Evolutionary conservation across 1,140 invertebrate species (phyloP), one percentile per base, ranked within the genome.

Genomic region (Colletes gigas): DNA sequence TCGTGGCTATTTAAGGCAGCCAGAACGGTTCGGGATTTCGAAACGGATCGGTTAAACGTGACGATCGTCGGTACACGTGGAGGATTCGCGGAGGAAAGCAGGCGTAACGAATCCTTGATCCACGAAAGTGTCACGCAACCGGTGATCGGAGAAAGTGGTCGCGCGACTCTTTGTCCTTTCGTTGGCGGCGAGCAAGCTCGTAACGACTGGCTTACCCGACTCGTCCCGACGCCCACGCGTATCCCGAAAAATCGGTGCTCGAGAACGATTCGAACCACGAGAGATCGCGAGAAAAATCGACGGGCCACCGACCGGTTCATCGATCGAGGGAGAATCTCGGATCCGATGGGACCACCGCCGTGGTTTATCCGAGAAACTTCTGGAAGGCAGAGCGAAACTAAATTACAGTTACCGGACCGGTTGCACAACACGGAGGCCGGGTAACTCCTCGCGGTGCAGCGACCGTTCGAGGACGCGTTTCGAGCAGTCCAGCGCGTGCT

Each of bases 381-480:
- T 90, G 85, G 88, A 91, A 91, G 88, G 77, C 84, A 70, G 67
- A 69, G 86, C 85, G 84, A 89, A 86, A 88, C 84, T 75, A 83
- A 89, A 90, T 77, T 89, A 85, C 89, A 83, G 85, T 87, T 86
- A 88, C 82, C 84, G 86, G 82, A 88, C 80, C 84, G 90, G 89
- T 92, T 92, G 89, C 91, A 90, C 89, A 92, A 92, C 88, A 87
- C 85, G 89, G 88, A 89, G 90, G 84, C 88, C 85, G 86, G 87
- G 82, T 88, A 78, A 84, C 89, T 85, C 84, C 87, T 87, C 88
- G 88, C 88, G 88, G 91, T 92, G 92, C 91, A 92, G 89, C 91
- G 91, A 92, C 91, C 92, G 92, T 90, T 92, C 92, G 92, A 93
- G 92, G 92, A 93, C 92, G 92, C 89, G 83, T 90, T 91, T 87